Conservation (phyloP, 2,888 invertebrate genomes). For the Homarus gammarus region DNA sequence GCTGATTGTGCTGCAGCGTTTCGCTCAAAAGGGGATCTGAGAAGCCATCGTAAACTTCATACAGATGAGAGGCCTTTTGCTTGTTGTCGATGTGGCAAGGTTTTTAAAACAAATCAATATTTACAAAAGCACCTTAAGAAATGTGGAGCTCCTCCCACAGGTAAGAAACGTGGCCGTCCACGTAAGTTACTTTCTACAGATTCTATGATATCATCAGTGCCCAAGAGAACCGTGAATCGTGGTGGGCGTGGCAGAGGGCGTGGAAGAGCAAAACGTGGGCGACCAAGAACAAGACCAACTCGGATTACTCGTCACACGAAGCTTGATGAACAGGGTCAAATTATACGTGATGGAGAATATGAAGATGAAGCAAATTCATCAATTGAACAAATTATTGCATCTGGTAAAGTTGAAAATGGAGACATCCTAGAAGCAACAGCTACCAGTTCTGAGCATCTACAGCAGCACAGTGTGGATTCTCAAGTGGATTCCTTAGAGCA, state of each 20-base stretch:
- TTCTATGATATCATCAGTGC: slow-evolving; percentile 51
- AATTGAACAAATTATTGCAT: slow-evolving; percentile 16
- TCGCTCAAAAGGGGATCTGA: slow-evolving; percentile 72
- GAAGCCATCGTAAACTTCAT: slow-evolving; percentile 74
- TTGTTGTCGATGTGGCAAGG: slow-evolving; percentile 65
- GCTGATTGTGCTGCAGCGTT: slow-evolving; percentile 72
- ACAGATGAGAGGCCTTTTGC: slow-evolving; percentile 70
- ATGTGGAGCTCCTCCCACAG: slow-evolving; percentile 72
- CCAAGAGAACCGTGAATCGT: slow-evolving; percentile 47
- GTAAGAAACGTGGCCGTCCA: slow-evolving; percentile 72
- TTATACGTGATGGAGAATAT: slow-evolving; percentile 36
- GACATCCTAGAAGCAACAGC: slow-evolving; percentile 36
- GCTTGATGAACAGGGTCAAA: slow-evolving; percentile 54
- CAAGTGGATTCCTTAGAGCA: slow-evolving; percentile 17
- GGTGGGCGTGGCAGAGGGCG: slow-evolving; percentile 34
- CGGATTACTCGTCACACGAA: slow-evolving; percentile 51
- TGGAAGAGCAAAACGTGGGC: slow-evolving; percentile 20
- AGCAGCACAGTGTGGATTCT: slow-evolving; percentile 34
- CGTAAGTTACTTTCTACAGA: slow-evolving; percentile 57
- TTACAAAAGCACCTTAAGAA: slow-evolving; percentile 74
- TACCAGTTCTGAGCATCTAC: slow-evolving; percentile 32
- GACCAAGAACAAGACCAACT: slow-evolving; percentile 42
- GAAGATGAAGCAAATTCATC: slow-evolving; percentile 12
- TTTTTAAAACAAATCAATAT: slow-evolving; percentile 75
- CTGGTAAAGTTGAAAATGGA: slow-evolving; percentile 37